Percentiles rank a stretch among this genome's conserved stretches.
phyloP scores from a whole-genome alignment of 2,888 invertebrate genomes.

The Trachelus iudaicus region DNA sequence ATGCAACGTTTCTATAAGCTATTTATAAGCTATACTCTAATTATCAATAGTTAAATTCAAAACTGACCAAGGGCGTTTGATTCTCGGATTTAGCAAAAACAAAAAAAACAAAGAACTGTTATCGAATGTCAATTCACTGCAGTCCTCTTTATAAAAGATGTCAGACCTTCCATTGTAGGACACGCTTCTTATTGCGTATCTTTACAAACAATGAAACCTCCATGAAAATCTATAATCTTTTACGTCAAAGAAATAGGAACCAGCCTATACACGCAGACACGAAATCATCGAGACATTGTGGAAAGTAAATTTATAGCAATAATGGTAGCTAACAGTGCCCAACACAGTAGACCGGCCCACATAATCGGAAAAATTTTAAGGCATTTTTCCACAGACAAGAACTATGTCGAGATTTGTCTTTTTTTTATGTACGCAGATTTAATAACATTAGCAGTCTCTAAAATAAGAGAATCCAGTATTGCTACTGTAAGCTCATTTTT shows the following conservation, averaged over 20 bases:
- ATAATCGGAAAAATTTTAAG: too few relatives aligned
- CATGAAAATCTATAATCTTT: neutral
- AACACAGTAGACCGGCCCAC: too few relatives aligned
- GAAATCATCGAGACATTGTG: neutral
- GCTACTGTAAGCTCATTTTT: constrained; percentile 70
- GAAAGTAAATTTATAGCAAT: neutral
- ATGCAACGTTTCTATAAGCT: too few relatives aligned
- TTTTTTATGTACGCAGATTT: constrained; percentile 58
- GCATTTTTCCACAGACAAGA: too few relatives aligned
- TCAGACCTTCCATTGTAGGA: too few relatives aligned
- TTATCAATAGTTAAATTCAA: constrained; percentile 16
- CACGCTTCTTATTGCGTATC: neutral
- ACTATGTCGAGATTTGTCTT: constrained; percentile 38
- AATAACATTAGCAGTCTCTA: constrained; percentile 57
- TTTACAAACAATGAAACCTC: neutral
- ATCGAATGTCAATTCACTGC: too few relatives aligned
- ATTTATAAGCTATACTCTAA: neutral
- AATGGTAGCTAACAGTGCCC: neutral
- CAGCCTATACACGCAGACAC: constrained; percentile 35
- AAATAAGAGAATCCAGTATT: constrained; percentile 56
- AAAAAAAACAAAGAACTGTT: too few relatives aligned
- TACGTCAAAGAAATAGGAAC: constrained; percentile 48
- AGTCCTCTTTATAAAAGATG: too few relatives aligned
- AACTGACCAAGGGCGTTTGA: constrained; percentile 32
- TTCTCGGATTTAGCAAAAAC: constrained; percentile 17